These are phyloP conservation scores for Dorcus parallelipipedus DNA, from an alignment of 2,888 invertebrate genomes.

Conservation along the genomic window DNA sequence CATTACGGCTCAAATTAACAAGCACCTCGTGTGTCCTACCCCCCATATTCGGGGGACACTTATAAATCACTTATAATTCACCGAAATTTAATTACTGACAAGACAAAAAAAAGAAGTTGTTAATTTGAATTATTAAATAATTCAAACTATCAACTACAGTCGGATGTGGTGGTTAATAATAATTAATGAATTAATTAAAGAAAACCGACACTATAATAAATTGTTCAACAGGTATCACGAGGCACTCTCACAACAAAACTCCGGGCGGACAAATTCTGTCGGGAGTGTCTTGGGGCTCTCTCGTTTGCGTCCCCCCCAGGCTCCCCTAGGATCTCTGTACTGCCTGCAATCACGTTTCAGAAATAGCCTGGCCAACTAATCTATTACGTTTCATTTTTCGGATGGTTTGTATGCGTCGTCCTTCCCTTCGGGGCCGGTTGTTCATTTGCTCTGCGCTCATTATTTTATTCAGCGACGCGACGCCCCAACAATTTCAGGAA, in stretches of 20 bases:
- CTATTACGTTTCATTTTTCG: constrained; percentile 13
- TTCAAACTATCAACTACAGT: not conserved
- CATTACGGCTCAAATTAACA: constrained; percentile 70
- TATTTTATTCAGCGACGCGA: not conserved
- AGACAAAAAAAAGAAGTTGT: too few relatives aligned
- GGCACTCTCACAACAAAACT: constrained; percentile 10
- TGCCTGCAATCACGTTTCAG: constrained; percentile 14
- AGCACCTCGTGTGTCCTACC: constrained; percentile 74
- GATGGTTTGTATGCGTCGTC: not conserved
- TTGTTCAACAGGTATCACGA: constrained; percentile 19
- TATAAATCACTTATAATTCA: not conserved
- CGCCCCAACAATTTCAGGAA: not conserved
- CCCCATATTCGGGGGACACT: constrained; percentile 46
- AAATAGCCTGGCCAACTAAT: constrained; percentile 16
- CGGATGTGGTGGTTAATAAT: not conserved
- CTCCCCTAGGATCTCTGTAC: constrained; percentile 4
- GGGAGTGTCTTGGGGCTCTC: constrained; percentile 2
- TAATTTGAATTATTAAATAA: too few relatives aligned
- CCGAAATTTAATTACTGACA: not conserved
- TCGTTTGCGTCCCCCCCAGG: constrained; percentile 3
- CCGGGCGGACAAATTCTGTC: constrained; percentile 8
- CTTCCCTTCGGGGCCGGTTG: not conserved
- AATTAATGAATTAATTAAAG: not conserved
- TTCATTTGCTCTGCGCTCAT: not conserved
- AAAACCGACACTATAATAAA: not conserved